Conservation (phyloP, 1,140 invertebrate species). For the Procambarus virginalis region DNA sequence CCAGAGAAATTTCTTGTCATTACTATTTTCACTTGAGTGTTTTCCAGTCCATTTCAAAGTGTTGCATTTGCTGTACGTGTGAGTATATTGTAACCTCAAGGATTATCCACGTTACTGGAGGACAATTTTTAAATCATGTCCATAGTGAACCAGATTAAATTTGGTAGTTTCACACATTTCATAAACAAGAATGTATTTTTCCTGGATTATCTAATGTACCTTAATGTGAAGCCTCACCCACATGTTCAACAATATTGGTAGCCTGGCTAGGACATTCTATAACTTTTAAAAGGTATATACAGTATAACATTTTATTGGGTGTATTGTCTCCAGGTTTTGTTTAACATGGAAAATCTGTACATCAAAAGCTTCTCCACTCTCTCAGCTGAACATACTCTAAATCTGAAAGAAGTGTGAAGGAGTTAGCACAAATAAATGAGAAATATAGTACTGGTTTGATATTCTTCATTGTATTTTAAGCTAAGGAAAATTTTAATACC, state of each 20-base stretch:
- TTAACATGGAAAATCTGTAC: not conserved
- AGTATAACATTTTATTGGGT: slow-evolving; percentile 19
- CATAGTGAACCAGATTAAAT: not conserved
- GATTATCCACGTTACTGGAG: not conserved
- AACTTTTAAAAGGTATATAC: not conserved
- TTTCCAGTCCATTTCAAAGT: not conserved
- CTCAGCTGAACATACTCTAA: slow-evolving; percentile 1
- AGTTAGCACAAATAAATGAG: slow-evolving; percentile 45
- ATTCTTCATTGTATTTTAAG: not conserved
- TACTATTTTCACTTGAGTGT: not conserved
- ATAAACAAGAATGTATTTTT: not conserved
- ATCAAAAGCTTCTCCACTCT: slow-evolving; percentile 23
- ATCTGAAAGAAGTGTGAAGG: slow-evolving; percentile 40
- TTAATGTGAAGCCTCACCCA: not conserved
- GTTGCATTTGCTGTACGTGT: not conserved
- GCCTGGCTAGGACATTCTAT: not conserved
- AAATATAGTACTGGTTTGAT: not conserved
- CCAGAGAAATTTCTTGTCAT: not conserved
- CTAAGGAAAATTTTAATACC: not conserved
- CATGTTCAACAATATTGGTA: not conserved
- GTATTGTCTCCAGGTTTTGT: slow-evolving; percentile 15
- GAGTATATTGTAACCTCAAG: slow-evolving; percentile 1
- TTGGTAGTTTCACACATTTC: not conserved
- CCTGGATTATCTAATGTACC: not conserved
- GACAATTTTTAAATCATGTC: not conserved